These are phyloP conservation scores for Exephanes ischioxanthus DNA, from an alignment of 2,888 invertebrate species.

Conservation along the genomic window DNA sequence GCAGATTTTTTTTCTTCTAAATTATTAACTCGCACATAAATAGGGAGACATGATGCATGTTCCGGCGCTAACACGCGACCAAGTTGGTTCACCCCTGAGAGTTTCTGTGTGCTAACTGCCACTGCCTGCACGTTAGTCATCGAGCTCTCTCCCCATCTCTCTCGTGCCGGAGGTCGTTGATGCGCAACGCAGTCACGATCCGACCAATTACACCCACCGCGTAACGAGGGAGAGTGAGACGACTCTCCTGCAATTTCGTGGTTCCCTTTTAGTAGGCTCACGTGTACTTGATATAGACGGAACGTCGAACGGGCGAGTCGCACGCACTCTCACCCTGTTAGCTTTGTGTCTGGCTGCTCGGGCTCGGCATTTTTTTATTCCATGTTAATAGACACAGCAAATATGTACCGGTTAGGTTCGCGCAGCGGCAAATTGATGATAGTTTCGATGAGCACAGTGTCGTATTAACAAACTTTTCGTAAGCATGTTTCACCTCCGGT, in stretches of 20 bases:
- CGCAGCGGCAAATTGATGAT: not conserved
- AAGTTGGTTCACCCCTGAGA: constrained; percentile 61
- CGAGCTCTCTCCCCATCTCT: not conserved
- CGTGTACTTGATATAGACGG: constrained; percentile 14
- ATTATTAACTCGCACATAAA: constrained; percentile 39
- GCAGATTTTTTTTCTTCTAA: not conserved
- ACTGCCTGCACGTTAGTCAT: constrained; percentile 59
- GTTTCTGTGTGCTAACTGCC: constrained; percentile 26
- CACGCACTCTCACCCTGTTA: constrained; percentile 17
- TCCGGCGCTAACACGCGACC: constrained; percentile 51
- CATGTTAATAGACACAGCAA: not conserved
- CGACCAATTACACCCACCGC: constrained; percentile 6
- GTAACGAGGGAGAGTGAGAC: constrained; percentile 20
- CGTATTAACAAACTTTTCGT: no score
- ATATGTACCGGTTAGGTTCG: not conserved
- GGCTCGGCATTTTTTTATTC: not conserved
- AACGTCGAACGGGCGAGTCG: constrained; percentile 10
- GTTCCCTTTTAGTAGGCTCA: constrained; percentile 12
- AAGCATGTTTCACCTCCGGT: no score
- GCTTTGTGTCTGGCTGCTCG: not conserved
- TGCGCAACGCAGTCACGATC: constrained; percentile 60
- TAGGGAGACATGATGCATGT: constrained; percentile 56
- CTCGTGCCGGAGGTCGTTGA: constrained; percentile 56
- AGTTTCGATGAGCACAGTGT: not conserved
- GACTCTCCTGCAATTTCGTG: constrained; percentile 39